Conservation (phyloP, 2,888 invertebrate species). For the Latheticus oryzae region DNA sequence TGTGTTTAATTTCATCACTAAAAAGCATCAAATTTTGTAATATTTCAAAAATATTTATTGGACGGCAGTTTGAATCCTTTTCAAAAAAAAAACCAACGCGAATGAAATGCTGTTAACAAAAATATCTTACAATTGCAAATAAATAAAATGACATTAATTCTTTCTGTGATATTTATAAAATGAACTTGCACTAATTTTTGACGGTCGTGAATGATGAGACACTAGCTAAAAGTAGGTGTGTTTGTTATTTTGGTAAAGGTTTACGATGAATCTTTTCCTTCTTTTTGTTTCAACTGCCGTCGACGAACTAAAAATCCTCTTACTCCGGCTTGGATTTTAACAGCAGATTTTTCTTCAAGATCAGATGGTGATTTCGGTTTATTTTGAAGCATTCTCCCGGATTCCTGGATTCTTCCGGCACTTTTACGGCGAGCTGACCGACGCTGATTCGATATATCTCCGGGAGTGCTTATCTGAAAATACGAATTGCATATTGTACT, state of each 20-base stretch:
- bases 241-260: constrained; percentile 14
- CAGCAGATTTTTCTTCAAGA: constrained; percentile 66
- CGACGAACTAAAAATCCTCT: constrained; percentile 69
- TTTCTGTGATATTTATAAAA: constrained; percentile 34
- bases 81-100: constrained; percentile 3
- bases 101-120: constrained; percentile 32
- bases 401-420: constrained; percentile 46
- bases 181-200: constrained; percentile 41
- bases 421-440: constrained; percentile 56
- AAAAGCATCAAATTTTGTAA: no score
- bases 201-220: constrained; percentile 24
- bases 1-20: no score
- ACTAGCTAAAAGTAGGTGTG: constrained; percentile 11
- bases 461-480: constrained; percentile 56
- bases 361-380: constrained; percentile 46
- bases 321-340: constrained; percentile 70
- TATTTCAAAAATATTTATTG: no score
- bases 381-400: constrained; percentile 39
- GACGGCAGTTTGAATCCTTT: constrained; percentile 2
- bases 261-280: constrained; percentile 27
- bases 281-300: constrained; percentile 63
- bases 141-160: constrained; percentile 34
- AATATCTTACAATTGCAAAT: constrained; percentile 32
- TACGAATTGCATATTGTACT: not conserved
- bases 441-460: constrained; percentile 49